Base-by-base conservation (phyloP, 2,888 invertebrate genomes). In the Phortica okadai region DNA sequence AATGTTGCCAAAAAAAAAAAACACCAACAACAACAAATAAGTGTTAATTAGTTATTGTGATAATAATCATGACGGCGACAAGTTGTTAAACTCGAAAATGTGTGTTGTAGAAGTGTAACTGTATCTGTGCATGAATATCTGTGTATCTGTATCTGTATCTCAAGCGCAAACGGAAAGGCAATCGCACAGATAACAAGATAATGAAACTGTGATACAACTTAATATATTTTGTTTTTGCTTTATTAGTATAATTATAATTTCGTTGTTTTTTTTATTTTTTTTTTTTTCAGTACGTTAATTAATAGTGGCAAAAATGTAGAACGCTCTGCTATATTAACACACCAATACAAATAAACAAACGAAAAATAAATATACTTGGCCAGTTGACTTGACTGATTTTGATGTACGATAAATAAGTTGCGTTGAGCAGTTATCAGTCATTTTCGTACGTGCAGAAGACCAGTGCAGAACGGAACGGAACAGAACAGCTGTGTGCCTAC, bases 151-250 rank as follows among this genome's bases (percentile, higher is more conserved):
- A 62, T 21, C 16, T 62, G 62, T 62, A 62, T 5, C 62, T 62
- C 5, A 69, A 69, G 50, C 69, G 45, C 50, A 25, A 62, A 62
- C 25, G 62, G 1, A 16, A 44, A 72, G 50, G 50, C 72, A 59
- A 41, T 45, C 74, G 25, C 56, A 64, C 64, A 73, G 79, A 81
- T 82, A 82, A 82, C 75, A 74, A 83, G 84, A 87, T 87, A 85
- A 87, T 87, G 82, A 82, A 80, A 82, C 77, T 84, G 84, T 84
- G 82, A 87, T 82, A 87, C 79, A 82, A 77, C 80, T 78, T 45
- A 25, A 8, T n/a, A 50, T 2, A 45, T 42, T 41, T 54, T 56
- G 16, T 45, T 70, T 33, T 66, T 74, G 64, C 44, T n/a, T 16
- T 21, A 25, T 54, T 59, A 66, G n/a, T 54, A 59, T 54, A 59